Percentiles rank a stretch among this genome's conserved stretches.
Conservation (phyloP, 2,888 invertebrate species). For the Itoplectis maculator region DNA sequence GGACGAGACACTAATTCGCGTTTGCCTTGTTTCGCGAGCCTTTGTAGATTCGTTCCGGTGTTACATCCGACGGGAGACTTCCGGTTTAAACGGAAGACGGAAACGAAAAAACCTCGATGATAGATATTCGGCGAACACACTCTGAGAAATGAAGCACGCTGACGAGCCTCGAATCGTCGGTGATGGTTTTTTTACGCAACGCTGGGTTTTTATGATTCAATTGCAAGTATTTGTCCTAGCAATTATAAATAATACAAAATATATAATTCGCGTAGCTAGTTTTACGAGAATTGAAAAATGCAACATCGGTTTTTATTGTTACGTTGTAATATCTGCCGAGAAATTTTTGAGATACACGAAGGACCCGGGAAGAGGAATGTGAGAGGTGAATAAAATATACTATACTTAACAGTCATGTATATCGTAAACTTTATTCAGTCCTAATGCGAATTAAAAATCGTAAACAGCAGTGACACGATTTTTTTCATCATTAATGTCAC, state of each 20-base stretch:
- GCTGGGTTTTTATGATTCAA: conserved; percentile 16
- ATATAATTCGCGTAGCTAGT: conserved; percentile 21
- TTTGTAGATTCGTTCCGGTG: not conserved
- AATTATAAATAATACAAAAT: conserved; percentile 29
- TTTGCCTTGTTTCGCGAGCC: not conserved
- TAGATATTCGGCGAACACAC: conserved; percentile 38
- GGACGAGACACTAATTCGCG: not conserved
- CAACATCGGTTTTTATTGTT: conserved; percentile 57
- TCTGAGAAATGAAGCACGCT: conserved; percentile 43
- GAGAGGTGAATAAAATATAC: conserved; percentile 45
- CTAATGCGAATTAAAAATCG: conserved; percentile 56
- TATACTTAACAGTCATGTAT: conserved; percentile 63
- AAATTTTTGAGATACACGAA: conserved; percentile 14
- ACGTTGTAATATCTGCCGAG: conserved; percentile 53
- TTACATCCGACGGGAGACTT: not conserved
- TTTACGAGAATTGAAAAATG: conserved; percentile 21
- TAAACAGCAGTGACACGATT: conserved; percentile 42
- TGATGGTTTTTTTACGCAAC: conserved; percentile 25
- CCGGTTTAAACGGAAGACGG: not conserved
- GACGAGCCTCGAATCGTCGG: conserved; percentile 44
- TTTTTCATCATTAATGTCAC: not conserved
- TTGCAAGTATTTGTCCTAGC: conserved; percentile 18
- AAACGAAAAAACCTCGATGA: not conserved
- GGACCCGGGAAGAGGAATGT: conserved; percentile 14
- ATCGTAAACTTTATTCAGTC: conserved; percentile 64